Conservation (phyloP, 2,797 vertebrate species). For the Limosa lapponica region DNA sequence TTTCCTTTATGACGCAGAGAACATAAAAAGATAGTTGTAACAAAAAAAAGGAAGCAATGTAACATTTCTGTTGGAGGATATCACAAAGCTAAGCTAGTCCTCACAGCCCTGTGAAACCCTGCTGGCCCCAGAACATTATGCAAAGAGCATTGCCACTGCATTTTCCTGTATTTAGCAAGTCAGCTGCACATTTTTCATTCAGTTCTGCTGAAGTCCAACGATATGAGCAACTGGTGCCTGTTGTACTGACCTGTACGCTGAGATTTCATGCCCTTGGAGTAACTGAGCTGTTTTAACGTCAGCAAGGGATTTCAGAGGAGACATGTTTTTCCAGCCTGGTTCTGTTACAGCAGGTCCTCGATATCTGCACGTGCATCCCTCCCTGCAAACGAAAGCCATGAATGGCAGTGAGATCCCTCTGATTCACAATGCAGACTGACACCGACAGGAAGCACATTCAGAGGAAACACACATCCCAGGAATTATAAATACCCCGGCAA, state of each 20-base stretch:
- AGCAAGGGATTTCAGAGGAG: background rate
- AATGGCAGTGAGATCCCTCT: background rate
- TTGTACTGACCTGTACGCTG: background rate
- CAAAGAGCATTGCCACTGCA: background rate
- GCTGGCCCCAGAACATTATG: fast-evolving
- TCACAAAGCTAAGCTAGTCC: background rate
- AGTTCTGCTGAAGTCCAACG: background rate
- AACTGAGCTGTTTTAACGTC: background rate
- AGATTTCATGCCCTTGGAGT: background rate
- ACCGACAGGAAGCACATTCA: fast-evolving
- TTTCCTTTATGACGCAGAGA: background rate
- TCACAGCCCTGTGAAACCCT: background rate
- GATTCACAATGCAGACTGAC: fast-evolving
- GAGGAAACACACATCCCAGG: background rate
- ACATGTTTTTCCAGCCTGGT: background rate
- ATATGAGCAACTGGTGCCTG: background rate
- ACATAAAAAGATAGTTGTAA: background rate
- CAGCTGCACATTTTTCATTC: background rate
- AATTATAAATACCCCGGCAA: fast-evolving
- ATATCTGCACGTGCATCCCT: fast-evolving
- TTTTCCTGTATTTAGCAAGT: background rate
- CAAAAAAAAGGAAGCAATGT: background rate
- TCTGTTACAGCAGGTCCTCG: background rate
- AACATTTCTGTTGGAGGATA: background rate
- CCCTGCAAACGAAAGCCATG: background rate